These are phyloP conservation scores for Trididemnum nubilum DNA, from an alignment of 23 tunicate genomes.

Conservation along the genomic window DNA sequence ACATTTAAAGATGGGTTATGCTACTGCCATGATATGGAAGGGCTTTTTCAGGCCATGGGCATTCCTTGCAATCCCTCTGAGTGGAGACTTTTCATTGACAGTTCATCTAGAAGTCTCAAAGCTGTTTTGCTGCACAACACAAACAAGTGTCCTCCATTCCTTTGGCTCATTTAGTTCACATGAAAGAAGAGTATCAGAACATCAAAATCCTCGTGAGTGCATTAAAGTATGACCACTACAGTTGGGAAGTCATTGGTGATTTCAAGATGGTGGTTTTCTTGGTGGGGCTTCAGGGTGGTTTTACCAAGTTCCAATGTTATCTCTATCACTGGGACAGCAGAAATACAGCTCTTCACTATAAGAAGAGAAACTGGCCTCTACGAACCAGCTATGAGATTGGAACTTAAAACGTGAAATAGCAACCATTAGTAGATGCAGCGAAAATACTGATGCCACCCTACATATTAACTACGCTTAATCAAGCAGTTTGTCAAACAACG, in stretches of 20 bases:
- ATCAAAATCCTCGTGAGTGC: constrained; percentile 32
- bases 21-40: constrained; percentile 38
- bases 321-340: constrained; percentile 44
- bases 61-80: constrained; percentile 40
- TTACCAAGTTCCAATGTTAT: constrained; percentile 31
- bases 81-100: constrained; percentile 39
- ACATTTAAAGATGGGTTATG: constrained; percentile 23
- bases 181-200: constrained; percentile 43
- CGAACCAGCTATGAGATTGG: constrained; percentile 25
- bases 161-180: constrained; percentile 35
- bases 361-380: constrained; percentile 36
- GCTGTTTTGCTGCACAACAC: constrained; percentile 50
- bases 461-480: constrained; percentile 30
- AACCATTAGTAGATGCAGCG: constrained; percentile 37
- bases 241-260: constrained; percentile 42
- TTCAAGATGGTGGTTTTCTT: constrained; percentile 43
- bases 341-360: constrained; percentile 38
- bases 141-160: constrained; percentile 49
- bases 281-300: constrained; percentile 35
- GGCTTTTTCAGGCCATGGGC: constrained; percentile 34
- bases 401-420: constrained; percentile 30
- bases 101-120: constrained; percentile 41
- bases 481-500: constrained; percentile 42
- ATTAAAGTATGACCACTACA: constrained; percentile 35
- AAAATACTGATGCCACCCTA: constrained; percentile 37